phyloP scores from a whole-genome alignment of 2,113 vertebrate genomes.

The Paedocypris sp. region DNA sequence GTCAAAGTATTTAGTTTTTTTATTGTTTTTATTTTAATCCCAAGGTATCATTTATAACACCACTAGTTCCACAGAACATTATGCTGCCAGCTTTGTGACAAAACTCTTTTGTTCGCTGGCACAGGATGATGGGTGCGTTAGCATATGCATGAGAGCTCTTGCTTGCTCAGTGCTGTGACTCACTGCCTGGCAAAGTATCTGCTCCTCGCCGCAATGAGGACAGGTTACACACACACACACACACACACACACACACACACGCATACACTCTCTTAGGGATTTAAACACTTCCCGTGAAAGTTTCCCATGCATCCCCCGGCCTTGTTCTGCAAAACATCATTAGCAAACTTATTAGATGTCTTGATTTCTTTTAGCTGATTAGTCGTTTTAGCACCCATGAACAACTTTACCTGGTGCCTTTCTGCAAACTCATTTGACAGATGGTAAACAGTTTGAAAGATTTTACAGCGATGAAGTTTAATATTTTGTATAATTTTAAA shows the following conservation, averaged over 20 bases:
- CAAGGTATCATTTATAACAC: slow-evolving; percentile 17
- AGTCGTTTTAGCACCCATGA: background rate
- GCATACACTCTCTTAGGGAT: slow-evolving; percentile 36
- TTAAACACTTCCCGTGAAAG: slow-evolving; percentile 55
- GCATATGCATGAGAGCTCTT: slow-evolving; percentile 53
- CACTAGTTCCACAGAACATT: slow-evolving; percentile 14
- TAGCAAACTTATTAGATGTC: slow-evolving; percentile 31
- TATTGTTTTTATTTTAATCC: too few species aligned
- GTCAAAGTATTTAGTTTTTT: background rate
- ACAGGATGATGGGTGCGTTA: slow-evolving; percentile 44
- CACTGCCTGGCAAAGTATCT: slow-evolving; percentile 32
- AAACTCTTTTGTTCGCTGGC: slow-evolving; percentile 17
- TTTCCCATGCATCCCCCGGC: slow-evolving; percentile 44
- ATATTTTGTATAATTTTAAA: too few species aligned
- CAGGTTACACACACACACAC: slow-evolving; percentile 43
- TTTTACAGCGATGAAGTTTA: too few species aligned
- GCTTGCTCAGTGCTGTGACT: slow-evolving; percentile 31
- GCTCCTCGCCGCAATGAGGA: slow-evolving; percentile 35
- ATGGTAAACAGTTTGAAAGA: too few species aligned
- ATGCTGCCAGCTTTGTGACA: slow-evolving; percentile 24
- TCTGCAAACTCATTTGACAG: too few species aligned
- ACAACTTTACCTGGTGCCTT: background rate
- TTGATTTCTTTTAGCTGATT: slow-evolving; percentile 2
- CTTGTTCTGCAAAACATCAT: slow-evolving; percentile 45
- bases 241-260: slow-evolving; percentile 37